Evolutionary conservation across 2,113 vertebrate genomes (phyloP).

Genomic region (Xiphophorus couchianus): DNA sequence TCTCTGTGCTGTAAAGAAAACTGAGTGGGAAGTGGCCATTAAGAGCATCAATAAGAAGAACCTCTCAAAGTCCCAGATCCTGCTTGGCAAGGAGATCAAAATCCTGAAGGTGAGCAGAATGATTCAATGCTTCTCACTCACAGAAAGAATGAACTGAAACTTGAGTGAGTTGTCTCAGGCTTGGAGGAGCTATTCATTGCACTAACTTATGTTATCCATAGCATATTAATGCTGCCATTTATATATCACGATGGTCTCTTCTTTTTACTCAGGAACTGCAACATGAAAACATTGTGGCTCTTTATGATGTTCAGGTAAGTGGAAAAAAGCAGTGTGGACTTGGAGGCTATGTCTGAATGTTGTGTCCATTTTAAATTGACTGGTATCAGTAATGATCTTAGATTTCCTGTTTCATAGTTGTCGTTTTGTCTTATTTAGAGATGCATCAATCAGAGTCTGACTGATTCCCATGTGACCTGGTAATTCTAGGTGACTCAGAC

Average conservation of each 20-base stretch:
- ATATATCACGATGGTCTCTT: constrained; percentile 15
- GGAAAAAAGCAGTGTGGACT: constrained; percentile 27
- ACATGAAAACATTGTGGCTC: constrained; percentile 97
- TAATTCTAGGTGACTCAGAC: neutral
- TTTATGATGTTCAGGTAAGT: constrained; percentile 97
- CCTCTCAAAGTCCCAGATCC: constrained; percentile 96
- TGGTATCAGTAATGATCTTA: too few relatives aligned
- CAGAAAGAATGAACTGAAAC: constrained; percentile 16
- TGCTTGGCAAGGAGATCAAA: constrained; percentile 99
- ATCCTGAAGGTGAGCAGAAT: constrained; percentile 90
- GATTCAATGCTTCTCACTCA: too few relatives aligned
- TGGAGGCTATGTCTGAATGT: too few relatives aligned
- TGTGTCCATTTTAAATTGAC: too few relatives aligned
- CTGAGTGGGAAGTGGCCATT: constrained; percentile 97
- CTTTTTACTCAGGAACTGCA: constrained; percentile 90
- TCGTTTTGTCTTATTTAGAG: too few relatives aligned
- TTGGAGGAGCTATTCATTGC: too few relatives aligned
- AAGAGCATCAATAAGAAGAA: constrained; percentile 99
- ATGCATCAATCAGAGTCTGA: too few relatives aligned
- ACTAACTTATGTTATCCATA: too few relatives aligned
- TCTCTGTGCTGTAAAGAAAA: constrained; percentile 81
- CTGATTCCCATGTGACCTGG: neutral
- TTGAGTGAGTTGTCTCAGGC: too few relatives aligned
- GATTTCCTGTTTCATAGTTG: too few relatives aligned
- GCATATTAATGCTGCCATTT: neutral